A percentile compares a stretch with the other conserved stretches of the same genome.
Conservation (phyloP, 2,888 invertebrate species). For the Xanthia icteritia region DNA sequence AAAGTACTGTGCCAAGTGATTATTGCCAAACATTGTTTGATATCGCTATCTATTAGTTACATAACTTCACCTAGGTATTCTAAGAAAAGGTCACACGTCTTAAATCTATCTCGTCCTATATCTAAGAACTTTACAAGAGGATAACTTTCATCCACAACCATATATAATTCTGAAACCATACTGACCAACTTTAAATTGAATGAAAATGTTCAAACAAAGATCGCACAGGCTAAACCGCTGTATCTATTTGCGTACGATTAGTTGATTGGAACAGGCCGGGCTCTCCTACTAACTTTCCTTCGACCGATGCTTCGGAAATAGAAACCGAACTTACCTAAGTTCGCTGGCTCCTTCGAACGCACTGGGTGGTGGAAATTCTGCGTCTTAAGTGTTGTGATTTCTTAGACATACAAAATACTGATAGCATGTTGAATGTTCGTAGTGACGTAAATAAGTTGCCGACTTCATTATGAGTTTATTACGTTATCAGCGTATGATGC, state of each 20-base stretch:
- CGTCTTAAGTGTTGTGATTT: background rate
- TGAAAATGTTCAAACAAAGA: constrained; percentile 57
- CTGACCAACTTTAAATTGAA: constrained; percentile 60
- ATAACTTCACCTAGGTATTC: too few species aligned
- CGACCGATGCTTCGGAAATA: constrained; percentile 70
- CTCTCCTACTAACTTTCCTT: constrained; percentile 51
- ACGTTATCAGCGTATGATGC: too few species aligned
- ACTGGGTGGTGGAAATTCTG: constrained; percentile 53
- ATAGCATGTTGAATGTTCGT: background rate
- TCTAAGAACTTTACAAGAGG: constrained; percentile 23
- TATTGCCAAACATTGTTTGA: background rate
- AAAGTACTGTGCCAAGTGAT: background rate
- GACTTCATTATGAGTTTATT: background rate
- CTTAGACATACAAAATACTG: background rate
- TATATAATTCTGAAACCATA: constrained; percentile 37
- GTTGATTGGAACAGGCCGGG: constrained; percentile 58
- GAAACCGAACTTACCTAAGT: constrained; percentile 71
- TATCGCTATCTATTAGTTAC: background rate
- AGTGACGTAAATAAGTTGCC: background rate
- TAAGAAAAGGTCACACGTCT: background rate
- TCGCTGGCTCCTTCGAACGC: constrained; percentile 50
- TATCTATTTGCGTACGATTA: constrained; percentile 64
- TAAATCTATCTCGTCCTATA: background rate
- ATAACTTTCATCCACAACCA: constrained; percentile 24
- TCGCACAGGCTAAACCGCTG: constrained; percentile 57